phyloP scores from a whole-genome alignment of 2,113 vertebrate species.

The human region DNA sequence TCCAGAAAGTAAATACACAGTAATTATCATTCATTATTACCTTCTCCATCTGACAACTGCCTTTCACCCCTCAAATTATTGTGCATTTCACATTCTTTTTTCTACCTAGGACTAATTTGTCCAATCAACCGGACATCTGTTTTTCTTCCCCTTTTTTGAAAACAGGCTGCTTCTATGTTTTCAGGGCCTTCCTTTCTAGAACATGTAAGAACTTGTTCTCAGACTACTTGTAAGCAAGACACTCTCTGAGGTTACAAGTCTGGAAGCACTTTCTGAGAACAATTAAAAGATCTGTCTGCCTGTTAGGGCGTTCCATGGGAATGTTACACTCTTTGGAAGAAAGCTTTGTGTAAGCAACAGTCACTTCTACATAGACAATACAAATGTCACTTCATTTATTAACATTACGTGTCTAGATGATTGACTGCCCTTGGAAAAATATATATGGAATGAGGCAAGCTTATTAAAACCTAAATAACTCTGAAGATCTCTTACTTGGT shows the following conservation, averaged over 20 bases:
- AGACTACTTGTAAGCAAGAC: not conserved
- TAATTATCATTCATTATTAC: not conserved
- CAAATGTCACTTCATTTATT: not conserved
- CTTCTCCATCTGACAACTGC: not conserved
- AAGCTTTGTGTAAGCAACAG: not conserved
- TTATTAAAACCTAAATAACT: not conserved
- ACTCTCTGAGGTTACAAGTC: conserved; percentile 18
- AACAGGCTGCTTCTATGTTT: not conserved
- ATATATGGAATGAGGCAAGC: not conserved
- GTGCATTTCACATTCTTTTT: not conserved
- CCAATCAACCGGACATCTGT: not conserved
- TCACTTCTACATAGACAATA: not conserved
- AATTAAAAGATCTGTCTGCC: conserved; percentile 14
- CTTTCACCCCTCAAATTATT: not conserved
- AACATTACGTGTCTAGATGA: not conserved
- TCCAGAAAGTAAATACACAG: not conserved
- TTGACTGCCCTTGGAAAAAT: not conserved
- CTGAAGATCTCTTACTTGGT: not conserved
- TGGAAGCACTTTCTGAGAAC: conserved; percentile 31
- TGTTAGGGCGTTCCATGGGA: not conserved
- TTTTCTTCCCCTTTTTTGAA: conserved; percentile 4
- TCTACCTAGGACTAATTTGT: not conserved
- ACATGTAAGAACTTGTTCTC: conserved; percentile 41
- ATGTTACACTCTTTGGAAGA: conserved; percentile 1
- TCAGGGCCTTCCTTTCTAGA: conserved; percentile 10